These are phyloP conservation scores for Cichlasoma orientale DNA, from an alignment of 2,797 vertebrate genomes.

Conservation along the genomic window DNA sequence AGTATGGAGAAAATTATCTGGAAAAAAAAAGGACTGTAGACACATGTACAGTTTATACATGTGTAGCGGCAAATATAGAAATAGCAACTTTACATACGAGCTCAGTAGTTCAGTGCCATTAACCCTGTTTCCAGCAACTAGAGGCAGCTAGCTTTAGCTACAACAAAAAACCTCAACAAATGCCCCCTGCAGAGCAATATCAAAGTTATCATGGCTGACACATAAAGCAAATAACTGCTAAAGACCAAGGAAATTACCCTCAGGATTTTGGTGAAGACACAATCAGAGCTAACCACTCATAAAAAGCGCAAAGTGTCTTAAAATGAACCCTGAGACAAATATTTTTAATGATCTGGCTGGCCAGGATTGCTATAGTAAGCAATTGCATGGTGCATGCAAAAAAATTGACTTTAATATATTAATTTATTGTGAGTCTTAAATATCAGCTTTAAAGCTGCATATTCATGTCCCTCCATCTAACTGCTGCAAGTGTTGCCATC, in stretches of 20 bases:
- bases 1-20: not conserved
- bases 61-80: not conserved
- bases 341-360: too few species aligned
- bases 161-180: not conserved
- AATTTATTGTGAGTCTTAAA: slow-evolving; percentile 9
- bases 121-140: not conserved
- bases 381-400: not conserved
- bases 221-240: not conserved
- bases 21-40: too few species aligned
- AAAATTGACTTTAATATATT: slow-evolving; percentile 18
- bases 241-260: not conserved
- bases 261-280: not conserved
- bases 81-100: too few species aligned
- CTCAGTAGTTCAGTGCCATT: not conserved
- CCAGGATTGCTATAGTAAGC: too few species aligned
- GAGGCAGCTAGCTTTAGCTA: not conserved
- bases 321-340: too few species aligned
- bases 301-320: not conserved
- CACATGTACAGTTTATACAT: not conserved
- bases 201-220: not conserved
- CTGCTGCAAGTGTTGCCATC: slow-evolving; percentile 43
- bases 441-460: slow-evolving; percentile 22
- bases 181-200: not conserved
- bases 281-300: not conserved
- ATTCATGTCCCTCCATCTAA: slow-evolving; percentile 19